Base-by-base conservation (phyloP, 2,888 invertebrate genomes). In the Cordylochernes scorpioides region DNA sequence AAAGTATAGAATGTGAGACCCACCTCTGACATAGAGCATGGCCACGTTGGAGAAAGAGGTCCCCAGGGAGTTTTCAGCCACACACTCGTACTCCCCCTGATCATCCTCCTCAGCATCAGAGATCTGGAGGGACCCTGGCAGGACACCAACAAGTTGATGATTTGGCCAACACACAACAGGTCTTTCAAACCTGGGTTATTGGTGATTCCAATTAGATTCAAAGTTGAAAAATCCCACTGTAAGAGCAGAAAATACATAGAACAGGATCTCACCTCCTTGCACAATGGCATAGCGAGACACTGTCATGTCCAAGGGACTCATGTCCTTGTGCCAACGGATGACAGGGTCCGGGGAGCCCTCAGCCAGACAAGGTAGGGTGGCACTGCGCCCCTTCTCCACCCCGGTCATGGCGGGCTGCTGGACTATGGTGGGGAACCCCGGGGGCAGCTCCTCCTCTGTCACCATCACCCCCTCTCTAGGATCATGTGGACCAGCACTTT, bases 81-180 rank as follows among this genome's bases (percentile, higher is more conserved):
- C 77, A 53, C 91, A 91, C 55, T 88, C 88, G 53, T 84, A 91
- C 55, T 80, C 80, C 31, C 84, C 88, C 50, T 80, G 75, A 58
- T 91, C 88, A 44, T 71, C 70, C 48, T 77, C 75, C 46, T 75
- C 73, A 44, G 80, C 78, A 52, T 71, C 71, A 44, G 69, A 69
- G 45, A 91, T 86, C 60, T 82, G 77, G 42, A 91, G 59, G 29
- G 72, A 66, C 46, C 78, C 80, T 78, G 59, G 17, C 56, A 58
- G 44, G 35, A 22, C 14, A 22, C 12, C 14, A 5, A 13, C 12
- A 22, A 5, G 22, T 22, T 22, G 14, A 6, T 6, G n/a, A n/a
- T n/a, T n/a, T n/a, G n/a, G n/a, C n/a, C n/a, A n/a, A n/a, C n/a
- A n/a, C n/a, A n/a, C n/a, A n/a, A n/a, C n/a, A n/a, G n/a, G n/a